These are phyloP conservation scores for Homarus gammarus DNA, from an alignment of 2,888 invertebrate species.

Conservation along the genomic window DNA sequence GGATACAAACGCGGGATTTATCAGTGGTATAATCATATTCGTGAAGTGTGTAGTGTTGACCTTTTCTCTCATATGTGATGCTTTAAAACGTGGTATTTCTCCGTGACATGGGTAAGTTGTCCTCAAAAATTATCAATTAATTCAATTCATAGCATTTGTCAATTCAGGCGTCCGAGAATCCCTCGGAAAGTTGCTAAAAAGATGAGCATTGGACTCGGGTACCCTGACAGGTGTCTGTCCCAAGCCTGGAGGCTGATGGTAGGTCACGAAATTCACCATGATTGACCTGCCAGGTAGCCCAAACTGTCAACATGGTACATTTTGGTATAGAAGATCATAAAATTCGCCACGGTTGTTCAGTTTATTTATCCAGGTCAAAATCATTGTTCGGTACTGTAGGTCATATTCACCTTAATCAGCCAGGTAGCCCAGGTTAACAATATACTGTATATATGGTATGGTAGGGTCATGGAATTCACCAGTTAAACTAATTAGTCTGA, in stretches of 20 bases:
- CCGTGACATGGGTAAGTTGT: constrained; percentile 56
- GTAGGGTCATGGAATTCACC: no score
- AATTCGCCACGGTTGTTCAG: no score
- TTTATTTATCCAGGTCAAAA: no score
- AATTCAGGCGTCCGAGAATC: background rate
- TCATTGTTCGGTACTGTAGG: no score
- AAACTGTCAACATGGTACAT: no score
- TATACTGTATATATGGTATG: no score
- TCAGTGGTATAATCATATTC: constrained; percentile 33
- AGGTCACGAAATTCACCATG: constrained; percentile 16
- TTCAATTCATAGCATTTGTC: no score
- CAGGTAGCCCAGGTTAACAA: no score
- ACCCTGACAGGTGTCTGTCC: constrained; percentile 40
- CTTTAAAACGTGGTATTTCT: constrained; percentile 30
- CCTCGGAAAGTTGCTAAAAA: background rate
- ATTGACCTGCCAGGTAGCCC: background rate
- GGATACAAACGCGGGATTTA: constrained; percentile 25
- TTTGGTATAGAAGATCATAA: no score
- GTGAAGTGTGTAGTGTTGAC: constrained; percentile 19
- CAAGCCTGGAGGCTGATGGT: background rate
- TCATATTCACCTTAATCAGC: no score
- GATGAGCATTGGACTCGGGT: background rate
- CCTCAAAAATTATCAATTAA: background rate
- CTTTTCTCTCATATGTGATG: constrained; percentile 44
- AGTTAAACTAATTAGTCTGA: no score